Evolutionary conservation across 2,113 vertebrate genomes (phyloP).

Genomic region (Choloepus hoffmanni): DNA sequence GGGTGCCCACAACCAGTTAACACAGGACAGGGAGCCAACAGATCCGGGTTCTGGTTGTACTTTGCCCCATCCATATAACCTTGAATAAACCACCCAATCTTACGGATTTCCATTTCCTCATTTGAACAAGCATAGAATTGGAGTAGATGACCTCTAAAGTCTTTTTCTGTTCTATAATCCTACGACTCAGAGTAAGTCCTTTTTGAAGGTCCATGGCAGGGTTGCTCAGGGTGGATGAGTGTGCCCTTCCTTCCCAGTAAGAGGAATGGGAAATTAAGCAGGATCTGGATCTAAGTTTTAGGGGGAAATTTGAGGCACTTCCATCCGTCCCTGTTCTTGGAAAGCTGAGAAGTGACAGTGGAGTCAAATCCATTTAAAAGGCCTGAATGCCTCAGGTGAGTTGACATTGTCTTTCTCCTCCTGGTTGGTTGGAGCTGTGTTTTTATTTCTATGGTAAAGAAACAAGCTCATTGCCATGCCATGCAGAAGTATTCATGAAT

Average conservation of each 20-base stretch:
- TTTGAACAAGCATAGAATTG: background rate
- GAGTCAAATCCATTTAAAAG: background rate
- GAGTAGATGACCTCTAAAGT: background rate
- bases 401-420: constrained; percentile 14
- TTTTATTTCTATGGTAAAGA: constrained; percentile 61
- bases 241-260: background rate
- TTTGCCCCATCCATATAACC: background rate
- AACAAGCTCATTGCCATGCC: constrained; percentile 22
- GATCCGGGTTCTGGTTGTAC: background rate
- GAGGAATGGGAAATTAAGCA: background rate
- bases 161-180: constrained; percentile 24
- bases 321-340: background rate
- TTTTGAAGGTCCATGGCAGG: background rate
- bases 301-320: background rate
- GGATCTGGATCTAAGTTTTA: background rate
- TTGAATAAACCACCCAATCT: background rate
- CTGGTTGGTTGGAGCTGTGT: background rate
- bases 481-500: background rate
- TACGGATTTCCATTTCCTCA: background rate
- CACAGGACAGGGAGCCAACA: background rate
- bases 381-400: background rate
- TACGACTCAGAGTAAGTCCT: background rate
- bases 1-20: background rate
- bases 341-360: background rate
- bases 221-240: background rate